Conservation (phyloP, 2,888 invertebrate species). For the Perizoma affinitatum region DNA sequence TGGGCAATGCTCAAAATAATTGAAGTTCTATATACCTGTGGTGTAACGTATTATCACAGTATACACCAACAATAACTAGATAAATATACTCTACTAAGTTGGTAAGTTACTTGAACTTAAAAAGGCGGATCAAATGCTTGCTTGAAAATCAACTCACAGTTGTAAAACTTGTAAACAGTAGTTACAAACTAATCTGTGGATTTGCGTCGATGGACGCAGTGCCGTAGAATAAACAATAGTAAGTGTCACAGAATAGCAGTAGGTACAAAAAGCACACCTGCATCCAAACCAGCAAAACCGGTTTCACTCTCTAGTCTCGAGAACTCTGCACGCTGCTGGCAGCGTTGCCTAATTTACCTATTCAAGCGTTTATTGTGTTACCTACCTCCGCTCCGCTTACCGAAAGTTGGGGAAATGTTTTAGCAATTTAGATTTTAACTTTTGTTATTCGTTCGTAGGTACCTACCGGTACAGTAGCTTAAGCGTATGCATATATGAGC, state of each 20-base stretch:
- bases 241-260: slow-evolving; percentile 16
- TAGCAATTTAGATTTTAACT: slow-evolving; percentile 1
- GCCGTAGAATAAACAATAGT: slow-evolving; percentile 5
- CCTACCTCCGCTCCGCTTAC: slow-evolving; percentile 14
- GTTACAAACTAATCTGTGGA: slow-evolving; percentile 6
- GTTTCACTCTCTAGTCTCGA: slow-evolving; percentile 71
- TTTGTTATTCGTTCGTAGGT: too few relatives aligned
- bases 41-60: too few relatives aligned
- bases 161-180: not conserved
- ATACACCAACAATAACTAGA: too few relatives aligned
- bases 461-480: too few relatives aligned
- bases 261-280: slow-evolving; percentile 63
- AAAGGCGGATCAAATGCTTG: not conserved
- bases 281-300: slow-evolving; percentile 77
- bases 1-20: too few relatives aligned
- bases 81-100: too few relatives aligned
- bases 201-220: slow-evolving; percentile 9
- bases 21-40: too few relatives aligned
- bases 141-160: not conserved
- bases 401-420: slow-evolving; percentile 10
- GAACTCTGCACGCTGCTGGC: slow-evolving; percentile 48
- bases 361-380: slow-evolving; percentile 33
- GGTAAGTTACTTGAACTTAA: not conserved
- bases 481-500: too few relatives aligned
- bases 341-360: slow-evolving; percentile 41